These are phyloP conservation scores for Mugil cephalus DNA, from an alignment of 2,113 vertebrate genomes.

Conservation along the genomic window DNA sequence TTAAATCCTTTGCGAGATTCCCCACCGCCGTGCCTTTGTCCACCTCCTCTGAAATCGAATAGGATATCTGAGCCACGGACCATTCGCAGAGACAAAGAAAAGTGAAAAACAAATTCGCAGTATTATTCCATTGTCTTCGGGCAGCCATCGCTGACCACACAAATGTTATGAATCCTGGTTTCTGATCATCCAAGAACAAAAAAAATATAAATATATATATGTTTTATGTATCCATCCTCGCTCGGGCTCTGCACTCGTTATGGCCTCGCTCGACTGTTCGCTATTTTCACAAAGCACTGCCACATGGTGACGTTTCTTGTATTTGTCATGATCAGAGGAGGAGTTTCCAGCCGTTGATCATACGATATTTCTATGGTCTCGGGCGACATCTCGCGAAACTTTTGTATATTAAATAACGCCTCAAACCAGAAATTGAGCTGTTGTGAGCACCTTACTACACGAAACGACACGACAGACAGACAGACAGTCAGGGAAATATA, in stretches of 20 bases:
- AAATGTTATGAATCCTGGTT: neutral
- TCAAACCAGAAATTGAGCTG: neutral
- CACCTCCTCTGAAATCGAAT: slow-evolving; percentile 81
- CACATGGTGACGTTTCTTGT: slow-evolving; percentile 51
- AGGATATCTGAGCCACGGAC: slow-evolving; percentile 76
- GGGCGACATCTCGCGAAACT: slow-evolving; percentile 71
- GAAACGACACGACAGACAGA: too few species aligned
- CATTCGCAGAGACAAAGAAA: slow-evolving; percentile 73
- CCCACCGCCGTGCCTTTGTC: slow-evolving; percentile 80
- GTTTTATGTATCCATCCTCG: slow-evolving; percentile 21
- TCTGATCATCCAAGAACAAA: neutral
- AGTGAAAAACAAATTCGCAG: slow-evolving; percentile 36
- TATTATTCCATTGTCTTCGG: slow-evolving; percentile 34
- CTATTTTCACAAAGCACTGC: slow-evolving; percentile 46
- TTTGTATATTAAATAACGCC: neutral
- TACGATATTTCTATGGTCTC: slow-evolving; percentile 65
- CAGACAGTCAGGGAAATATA: neutral
- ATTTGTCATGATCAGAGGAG: slow-evolving; percentile 47
- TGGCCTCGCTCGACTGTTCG: slow-evolving; percentile 1
- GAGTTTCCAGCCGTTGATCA: slow-evolving; percentile 6
- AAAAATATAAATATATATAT: neutral
- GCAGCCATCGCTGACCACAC: slow-evolving; percentile 53
- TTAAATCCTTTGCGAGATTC: slow-evolving; percentile 83
- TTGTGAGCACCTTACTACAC: too few species aligned
- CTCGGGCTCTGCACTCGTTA: neutral